Evolutionary conservation across 2,113 vertebrate species (phyloP).

Genomic region (Picathartes gymnocephalus): DNA sequence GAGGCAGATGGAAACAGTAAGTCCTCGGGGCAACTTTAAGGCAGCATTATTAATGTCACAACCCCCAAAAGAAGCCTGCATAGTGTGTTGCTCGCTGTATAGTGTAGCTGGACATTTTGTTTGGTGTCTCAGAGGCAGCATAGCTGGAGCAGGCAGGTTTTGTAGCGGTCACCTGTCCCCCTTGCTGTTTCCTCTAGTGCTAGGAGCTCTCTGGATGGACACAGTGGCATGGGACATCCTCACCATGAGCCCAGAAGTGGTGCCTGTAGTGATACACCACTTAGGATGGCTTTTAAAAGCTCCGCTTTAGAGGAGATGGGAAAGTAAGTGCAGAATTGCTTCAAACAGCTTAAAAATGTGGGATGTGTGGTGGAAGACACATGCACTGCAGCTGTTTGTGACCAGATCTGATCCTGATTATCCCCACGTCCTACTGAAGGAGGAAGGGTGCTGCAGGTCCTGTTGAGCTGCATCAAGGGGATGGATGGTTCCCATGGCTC

Average conservation of each 20-base stretch:
- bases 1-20: neutral
- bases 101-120: neutral
- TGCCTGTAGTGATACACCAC: accelerated
- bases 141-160: neutral
- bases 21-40: neutral
- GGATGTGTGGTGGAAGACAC: neutral
- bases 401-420: neutral
- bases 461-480: neutral
- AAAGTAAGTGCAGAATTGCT: neutral
- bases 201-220: neutral
- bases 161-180: accelerated
- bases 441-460: neutral
- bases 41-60: neutral
- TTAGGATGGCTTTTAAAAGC: neutral
- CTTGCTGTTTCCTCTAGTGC: neutral
- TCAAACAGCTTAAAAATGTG: neutral
- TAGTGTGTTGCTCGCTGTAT: neutral
- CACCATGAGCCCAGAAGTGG: neutral
- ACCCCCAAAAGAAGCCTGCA: neutral
- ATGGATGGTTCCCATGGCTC: neutral
- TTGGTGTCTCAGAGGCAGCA: neutral
- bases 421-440: accelerated
- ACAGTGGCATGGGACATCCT: neutral
- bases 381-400: neutral
- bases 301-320: neutral